A percentile compares a stretch with the other conserved stretches of the same genome.
Evolutionary conservation across 2,888 invertebrate genomes (phyloP).

Genomic region (Cecidostiba fungosa): DNA sequence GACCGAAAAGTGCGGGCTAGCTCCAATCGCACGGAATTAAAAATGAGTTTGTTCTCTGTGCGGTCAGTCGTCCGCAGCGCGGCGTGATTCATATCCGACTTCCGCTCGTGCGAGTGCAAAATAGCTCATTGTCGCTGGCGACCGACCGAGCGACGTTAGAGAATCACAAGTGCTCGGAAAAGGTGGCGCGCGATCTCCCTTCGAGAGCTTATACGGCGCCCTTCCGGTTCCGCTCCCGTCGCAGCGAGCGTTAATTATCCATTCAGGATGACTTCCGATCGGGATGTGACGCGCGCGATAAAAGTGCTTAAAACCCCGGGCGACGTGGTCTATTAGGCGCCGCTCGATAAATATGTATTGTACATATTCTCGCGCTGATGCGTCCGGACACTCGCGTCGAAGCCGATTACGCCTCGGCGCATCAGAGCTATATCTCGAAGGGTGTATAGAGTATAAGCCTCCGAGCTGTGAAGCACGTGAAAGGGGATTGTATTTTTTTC

Average conservation of each 20-base stretch:
- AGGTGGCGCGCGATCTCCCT: constrained; percentile 37
- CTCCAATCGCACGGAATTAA: constrained; percentile 29
- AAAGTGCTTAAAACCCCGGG: constrained; percentile 17
- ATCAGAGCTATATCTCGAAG: background rate
- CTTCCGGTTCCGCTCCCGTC: constrained; percentile 73
- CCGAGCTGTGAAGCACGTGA: no score
- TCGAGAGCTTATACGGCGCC: constrained; percentile 54
- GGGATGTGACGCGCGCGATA: constrained; percentile 73
- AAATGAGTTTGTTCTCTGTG: background rate
- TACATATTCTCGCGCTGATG: background rate
- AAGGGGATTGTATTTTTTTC: no score
- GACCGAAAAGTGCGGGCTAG: background rate
- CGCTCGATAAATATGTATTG: background rate
- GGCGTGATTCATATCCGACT: background rate
- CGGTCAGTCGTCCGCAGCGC: background rate
- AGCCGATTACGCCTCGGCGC: background rate
- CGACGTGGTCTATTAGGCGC: background rate
- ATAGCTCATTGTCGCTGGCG: constrained; percentile 40
- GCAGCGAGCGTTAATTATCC: constrained; percentile 72
- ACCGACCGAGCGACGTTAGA: background rate
- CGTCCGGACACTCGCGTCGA: background rate
- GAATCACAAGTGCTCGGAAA: constrained; percentile 30
- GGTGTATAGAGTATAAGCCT: background rate
- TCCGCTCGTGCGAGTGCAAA: constrained; percentile 41
- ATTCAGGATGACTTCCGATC: constrained; percentile 76